A percentile compares a stretch with the other conserved stretches of the same genome.
These are phyloP conservation scores for Gobionotothen gibberifrons DNA, from an alignment of 2,797 vertebrate genomes.

Conservation along the genomic window DNA sequence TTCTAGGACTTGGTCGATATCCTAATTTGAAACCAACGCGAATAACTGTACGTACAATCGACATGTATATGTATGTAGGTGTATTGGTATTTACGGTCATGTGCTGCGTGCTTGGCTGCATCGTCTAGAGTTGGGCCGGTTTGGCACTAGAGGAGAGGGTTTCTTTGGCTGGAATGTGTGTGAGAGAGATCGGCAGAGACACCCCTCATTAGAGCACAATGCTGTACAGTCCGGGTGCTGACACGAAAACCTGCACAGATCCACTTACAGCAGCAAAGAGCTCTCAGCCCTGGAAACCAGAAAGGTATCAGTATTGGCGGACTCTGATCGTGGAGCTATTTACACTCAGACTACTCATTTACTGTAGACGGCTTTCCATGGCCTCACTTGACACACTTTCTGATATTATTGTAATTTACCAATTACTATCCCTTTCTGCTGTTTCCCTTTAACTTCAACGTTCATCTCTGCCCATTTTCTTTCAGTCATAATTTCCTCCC, in stretches of 20 bases:
- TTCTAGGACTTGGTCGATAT: neutral
- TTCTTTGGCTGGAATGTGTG: constrained; percentile 74
- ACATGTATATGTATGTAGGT: constrained; percentile 60
- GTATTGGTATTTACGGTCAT: constrained; percentile 70
- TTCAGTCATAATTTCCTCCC: neutral
- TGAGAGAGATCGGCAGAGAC: constrained; percentile 64
- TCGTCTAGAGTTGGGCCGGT: constrained; percentile 41
- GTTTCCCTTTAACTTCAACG: neutral
- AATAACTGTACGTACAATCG: constrained; percentile 15
- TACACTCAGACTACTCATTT: neutral
- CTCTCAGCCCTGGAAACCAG: constrained; percentile 26
- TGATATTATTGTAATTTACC: neutral
- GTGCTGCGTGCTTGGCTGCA: constrained; percentile 58
- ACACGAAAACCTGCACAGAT: constrained; percentile 75
- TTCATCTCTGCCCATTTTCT: neutral
- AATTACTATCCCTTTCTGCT: neutral
- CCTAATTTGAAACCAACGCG: neutral
- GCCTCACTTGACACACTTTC: neutral
- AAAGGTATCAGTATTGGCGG: constrained; percentile 6
- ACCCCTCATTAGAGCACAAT: constrained; percentile 85
- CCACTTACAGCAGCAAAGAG: constrained; percentile 71
- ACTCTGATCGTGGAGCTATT: constrained; percentile 7
- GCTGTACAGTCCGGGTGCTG: constrained; percentile 79
- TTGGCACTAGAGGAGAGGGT: constrained; percentile 59
- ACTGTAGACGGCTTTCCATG: neutral